phyloP scores from a whole-genome alignment of 2,797 vertebrate genomes.

The Diplodus sargus region DNA sequence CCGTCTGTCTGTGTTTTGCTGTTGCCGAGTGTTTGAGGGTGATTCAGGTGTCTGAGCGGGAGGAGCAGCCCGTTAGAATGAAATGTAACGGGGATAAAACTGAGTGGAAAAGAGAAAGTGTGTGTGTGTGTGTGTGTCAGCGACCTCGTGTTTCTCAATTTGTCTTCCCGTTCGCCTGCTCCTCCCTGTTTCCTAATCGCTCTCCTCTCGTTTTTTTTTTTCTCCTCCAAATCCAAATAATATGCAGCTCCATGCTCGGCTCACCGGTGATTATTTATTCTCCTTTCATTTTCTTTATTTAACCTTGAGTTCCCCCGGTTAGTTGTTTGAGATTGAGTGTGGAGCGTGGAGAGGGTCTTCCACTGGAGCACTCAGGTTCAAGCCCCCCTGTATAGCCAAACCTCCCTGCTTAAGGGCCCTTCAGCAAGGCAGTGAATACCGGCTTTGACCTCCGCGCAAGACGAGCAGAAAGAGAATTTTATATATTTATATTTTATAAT shows the following conservation, averaged over 20 bases:
- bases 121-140: slow-evolving; percentile 18
- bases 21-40: not conserved
- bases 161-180: slow-evolving; percentile 32
- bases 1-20: too few species aligned
- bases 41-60: slow-evolving; percentile 34
- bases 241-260: slow-evolving; percentile 30
- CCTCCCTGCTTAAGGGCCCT: slow-evolving; percentile 41
- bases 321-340: slow-evolving; percentile 40
- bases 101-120: slow-evolving; percentile 16
- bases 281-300: slow-evolving; percentile 64
- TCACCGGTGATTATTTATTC: slow-evolving; percentile 49
- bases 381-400: not conserved
- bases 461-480: not conserved
- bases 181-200: slow-evolving; percentile 39
- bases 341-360: slow-evolving; percentile 41
- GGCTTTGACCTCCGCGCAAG: slow-evolving; percentile 35
- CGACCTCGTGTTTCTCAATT: slow-evolving; percentile 47
- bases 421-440: slow-evolving; percentile 22
- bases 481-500: too few species aligned
- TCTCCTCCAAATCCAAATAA: slow-evolving; percentile 35
- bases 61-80: not conserved
- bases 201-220: slow-evolving; percentile 2
- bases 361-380: slow-evolving; percentile 23
- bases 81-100: slow-evolving; percentile 26
- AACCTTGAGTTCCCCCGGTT: slow-evolving; percentile 65